Evolutionary conservation across 2,888 invertebrate species (phyloP).

Genomic region (Pardosa pseudoannulata): DNA sequence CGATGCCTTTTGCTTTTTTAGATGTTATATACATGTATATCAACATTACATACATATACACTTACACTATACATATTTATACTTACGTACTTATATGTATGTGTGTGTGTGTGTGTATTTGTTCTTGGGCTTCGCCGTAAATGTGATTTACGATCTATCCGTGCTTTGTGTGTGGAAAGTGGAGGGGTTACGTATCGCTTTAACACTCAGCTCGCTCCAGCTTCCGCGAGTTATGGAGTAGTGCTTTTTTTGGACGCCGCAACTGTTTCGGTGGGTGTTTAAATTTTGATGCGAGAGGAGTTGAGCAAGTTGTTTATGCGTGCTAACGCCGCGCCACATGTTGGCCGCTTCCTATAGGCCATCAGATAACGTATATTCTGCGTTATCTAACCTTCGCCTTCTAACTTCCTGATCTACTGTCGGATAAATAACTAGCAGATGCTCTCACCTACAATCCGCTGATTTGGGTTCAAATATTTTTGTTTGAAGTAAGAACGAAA

Average conservation of each 20-base stretch:
- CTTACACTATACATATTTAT: no score
- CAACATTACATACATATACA: no score
- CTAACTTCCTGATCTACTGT: neutral
- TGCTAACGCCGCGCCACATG: slow-evolving; percentile 41
- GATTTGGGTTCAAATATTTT: no score
- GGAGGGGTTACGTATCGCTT: neutral
- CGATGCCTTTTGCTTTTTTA: no score
- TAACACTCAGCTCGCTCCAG: neutral
- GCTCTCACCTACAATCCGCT: no score
- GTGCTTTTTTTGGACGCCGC: slow-evolving; percentile 26
- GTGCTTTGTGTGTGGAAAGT: no score
- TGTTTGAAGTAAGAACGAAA: no score
- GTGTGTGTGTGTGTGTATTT: no score
- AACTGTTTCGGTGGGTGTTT: slow-evolving; percentile 32
- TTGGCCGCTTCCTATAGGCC: slow-evolving; percentile 26
- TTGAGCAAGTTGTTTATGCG: slow-evolving; percentile 55
- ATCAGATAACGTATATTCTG: slow-evolving; percentile 16
- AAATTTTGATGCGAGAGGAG: slow-evolving; percentile 30
- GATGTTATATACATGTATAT: no score
- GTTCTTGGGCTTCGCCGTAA: no score
- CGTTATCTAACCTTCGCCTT: slow-evolving; percentile 4
- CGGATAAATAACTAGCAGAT: neutral
- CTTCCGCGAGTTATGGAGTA: neutral
- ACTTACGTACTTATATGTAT: no score
- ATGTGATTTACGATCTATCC: no score